phyloP scores from a whole-genome alignment of 2,888 invertebrate genomes.

The Frankliniella fusca region DNA sequence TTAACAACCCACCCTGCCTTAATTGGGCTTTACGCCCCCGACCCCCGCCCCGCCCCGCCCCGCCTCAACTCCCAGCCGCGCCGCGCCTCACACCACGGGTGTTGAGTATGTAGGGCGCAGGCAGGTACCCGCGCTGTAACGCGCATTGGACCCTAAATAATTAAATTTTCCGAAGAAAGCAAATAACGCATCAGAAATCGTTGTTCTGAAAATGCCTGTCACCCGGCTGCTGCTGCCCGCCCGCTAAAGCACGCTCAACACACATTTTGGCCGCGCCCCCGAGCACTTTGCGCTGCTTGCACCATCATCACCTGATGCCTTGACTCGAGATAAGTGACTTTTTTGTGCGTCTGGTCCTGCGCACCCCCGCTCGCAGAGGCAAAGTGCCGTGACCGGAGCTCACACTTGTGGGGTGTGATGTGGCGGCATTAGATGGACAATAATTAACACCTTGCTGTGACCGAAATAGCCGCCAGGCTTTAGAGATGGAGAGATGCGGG shows the following conservation, averaged over 20 bases:
- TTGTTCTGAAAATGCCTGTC: too few species aligned
- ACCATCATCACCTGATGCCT: neutral
- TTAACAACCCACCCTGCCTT: neutral
- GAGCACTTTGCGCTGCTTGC: neutral
- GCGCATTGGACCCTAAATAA: too few species aligned
- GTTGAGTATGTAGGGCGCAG: too few species aligned
- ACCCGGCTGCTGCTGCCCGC: too few species aligned
- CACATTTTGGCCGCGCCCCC: neutral
- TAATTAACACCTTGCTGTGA: constrained; percentile 6
- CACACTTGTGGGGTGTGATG: neutral
- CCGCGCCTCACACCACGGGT: too few species aligned
- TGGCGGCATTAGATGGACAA: neutral
- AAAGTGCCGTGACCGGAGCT: neutral
- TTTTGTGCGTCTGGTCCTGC: neutral
- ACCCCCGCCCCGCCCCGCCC: too few species aligned
- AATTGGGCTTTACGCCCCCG: neutral
- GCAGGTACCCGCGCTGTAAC: too few species aligned
- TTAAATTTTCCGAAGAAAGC: too few species aligned
- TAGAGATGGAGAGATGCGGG: neutral
- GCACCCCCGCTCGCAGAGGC: neutral
- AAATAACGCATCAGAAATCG: too few species aligned
- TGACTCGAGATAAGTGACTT: neutral
- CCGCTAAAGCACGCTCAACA: too few species aligned
- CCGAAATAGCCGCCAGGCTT: neutral
- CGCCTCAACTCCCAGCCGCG: too few species aligned